Evolutionary conservation across 2,797 vertebrate species (phyloP), one percentile per base, ranked within the genome.

Genomic region (Pangasius sanitwongsei): DNA sequence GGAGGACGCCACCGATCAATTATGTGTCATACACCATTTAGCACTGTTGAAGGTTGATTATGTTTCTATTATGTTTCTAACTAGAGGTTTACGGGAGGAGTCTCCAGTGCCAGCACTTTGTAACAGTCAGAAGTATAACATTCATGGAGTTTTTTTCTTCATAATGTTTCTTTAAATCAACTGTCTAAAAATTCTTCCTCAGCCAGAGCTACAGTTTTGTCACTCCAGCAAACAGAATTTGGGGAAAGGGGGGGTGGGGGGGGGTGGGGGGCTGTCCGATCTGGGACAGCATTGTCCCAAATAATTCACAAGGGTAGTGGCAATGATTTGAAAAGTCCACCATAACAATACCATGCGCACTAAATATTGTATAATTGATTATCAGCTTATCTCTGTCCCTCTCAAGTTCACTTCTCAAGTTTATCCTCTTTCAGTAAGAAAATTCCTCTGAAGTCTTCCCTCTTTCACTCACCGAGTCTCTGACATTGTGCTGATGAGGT

Each of bases 401-500:
- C 44, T 34, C 63, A 25, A 23, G 23, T 53, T 84, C 63, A 63
- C 25, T 9, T 41, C 23, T 57, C 16, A 18, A 57, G 15, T 50
- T 34, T 55, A n/a, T 28, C 55, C 11, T 69, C n/a, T 55, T 69
- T 59, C 50, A 13, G 2, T n/a, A 72, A 28, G 48, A 9, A 20
- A 53, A n/a, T 63, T 83, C 37, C 55, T 63, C 16, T 83, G 55
- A 41, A 63, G 61, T 86, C 84, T 89, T 89, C 77, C 86, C 53
- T 85, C 59, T 87, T 61, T 65, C 15, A 12, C 13, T 63, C 78
- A 6, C 48, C 18, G 69, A 31, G 53, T 55, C 75, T 78, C 59
- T 34, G 8, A 86, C 90, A 87, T 86, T 90, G 85, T 86, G 86
- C 89, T 90, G 89, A 89, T 81, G 90, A 91, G 84, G 72, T 89